phyloP scores from a whole-genome alignment of 2,797 vertebrate species.

The Rhabdophis nuchalis region DNA sequence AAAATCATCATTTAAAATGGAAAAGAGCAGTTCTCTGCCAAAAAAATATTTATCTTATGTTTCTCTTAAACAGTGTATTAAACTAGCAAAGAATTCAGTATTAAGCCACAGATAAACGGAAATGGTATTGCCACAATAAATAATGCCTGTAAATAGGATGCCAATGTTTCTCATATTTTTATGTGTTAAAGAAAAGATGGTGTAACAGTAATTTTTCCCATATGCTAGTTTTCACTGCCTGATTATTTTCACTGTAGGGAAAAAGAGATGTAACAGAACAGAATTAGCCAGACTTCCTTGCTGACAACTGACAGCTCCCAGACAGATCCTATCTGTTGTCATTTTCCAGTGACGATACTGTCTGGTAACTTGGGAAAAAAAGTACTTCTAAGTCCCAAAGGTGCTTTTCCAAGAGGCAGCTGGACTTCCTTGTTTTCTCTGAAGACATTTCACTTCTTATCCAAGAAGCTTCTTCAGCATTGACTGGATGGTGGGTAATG shows the following conservation, averaged over 20 bases:
- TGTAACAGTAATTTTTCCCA: background rate
- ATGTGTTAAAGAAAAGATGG: background rate
- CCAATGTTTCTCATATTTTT: background rate
- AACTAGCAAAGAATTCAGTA: background rate
- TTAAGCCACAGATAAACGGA: background rate
- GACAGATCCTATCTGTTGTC: background rate
- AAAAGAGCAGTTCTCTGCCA: background rate
- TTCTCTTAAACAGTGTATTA: background rate
- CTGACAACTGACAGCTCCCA: background rate
- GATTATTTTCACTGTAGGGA: background rate
- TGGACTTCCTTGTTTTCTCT: no score
- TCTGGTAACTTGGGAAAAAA: background rate
- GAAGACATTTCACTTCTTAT: no score
- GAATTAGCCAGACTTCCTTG: background rate
- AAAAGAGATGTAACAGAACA: background rate
- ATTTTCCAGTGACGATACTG: background rate
- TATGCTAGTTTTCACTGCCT: background rate
- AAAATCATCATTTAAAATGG: background rate
- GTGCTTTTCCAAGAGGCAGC: no score
- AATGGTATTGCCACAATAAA: background rate
- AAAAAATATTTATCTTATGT: background rate
- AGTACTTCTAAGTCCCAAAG: background rate
- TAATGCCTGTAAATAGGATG: background rate
- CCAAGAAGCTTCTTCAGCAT: no score
- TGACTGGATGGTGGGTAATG: no score